These are phyloP conservation scores for Acanthosepion pharaonis DNA, from an alignment of 2,888 invertebrate genomes.

Conservation along the genomic window DNA sequence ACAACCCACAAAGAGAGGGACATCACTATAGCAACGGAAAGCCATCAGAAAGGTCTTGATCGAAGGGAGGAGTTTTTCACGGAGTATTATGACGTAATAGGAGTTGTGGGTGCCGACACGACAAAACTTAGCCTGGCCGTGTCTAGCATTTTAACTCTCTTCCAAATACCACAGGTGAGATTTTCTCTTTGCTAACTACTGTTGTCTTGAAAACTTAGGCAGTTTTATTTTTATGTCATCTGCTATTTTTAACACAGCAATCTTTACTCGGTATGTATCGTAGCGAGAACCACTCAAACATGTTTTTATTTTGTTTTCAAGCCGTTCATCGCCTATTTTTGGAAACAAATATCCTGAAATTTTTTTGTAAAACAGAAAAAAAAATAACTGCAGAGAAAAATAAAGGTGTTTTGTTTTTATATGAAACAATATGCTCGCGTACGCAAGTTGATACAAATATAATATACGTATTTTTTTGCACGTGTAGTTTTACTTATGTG, in stretches of 20 bases:
- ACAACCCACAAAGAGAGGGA: background rate
- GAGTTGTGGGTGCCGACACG: conserved; percentile 67
- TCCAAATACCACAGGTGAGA: conserved; percentile 66
- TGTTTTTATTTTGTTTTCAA: background rate
- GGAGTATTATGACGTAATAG: conserved; percentile 63
- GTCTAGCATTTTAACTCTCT: conserved; percentile 64
- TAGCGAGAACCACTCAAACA: background rate
- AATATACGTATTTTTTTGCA: too few relatives aligned
- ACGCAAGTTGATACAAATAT: too few relatives aligned
- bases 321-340: background rate
- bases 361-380: background rate
- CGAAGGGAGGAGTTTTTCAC: conserved; percentile 45
- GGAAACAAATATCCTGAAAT: background rate
- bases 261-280: background rate
- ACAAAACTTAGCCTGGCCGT: conserved; percentile 64
- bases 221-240: background rate
- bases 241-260: background rate
- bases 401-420: too few relatives aligned
- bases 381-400: too few relatives aligned
- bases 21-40: background rate
- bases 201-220: background rate
- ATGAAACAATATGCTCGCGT: too few relatives aligned
- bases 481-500: too few relatives aligned
- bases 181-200: background rate
- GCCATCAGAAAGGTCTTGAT: background rate